phyloP scores from a whole-genome alignment of 2,797 vertebrate species.

The Enteromius viviparus region DNA sequence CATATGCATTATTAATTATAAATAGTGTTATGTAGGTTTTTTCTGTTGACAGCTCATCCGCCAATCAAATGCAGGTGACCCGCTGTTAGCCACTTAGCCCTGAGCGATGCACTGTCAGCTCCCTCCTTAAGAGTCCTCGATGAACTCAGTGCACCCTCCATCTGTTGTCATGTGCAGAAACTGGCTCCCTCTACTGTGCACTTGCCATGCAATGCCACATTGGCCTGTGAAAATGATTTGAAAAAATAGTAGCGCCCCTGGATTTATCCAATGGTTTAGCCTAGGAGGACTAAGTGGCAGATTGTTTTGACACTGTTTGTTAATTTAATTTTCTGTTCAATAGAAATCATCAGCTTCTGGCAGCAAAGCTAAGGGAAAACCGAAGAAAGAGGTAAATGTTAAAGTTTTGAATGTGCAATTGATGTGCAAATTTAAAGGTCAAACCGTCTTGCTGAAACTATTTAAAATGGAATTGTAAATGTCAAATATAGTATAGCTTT shows the following conservation, averaged over 20 bases:
- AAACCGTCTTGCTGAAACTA: background rate
- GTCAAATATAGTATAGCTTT: constrained; percentile 13
- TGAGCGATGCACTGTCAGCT: constrained; percentile 44
- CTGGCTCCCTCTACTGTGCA: constrained; percentile 49
- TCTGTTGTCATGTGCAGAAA: constrained; percentile 42
- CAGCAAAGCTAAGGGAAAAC: constrained; percentile 55
- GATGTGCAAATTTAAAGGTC: constrained; percentile 22
- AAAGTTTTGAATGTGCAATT: no score
- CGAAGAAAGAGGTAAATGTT: constrained; percentile 57
- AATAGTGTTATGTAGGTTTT: constrained; percentile 15
- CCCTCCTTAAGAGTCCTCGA: constrained; percentile 42
- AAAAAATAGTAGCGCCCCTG: background rate
- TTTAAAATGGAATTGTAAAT: constrained; percentile 13
- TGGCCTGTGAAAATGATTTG: background rate
- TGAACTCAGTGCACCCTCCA: constrained; percentile 60
- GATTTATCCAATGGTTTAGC: background rate
- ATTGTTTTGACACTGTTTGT: background rate
- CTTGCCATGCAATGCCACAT: background rate
- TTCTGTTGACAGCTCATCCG: constrained; percentile 25
- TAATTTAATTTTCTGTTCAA: background rate
- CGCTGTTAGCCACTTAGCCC: constrained; percentile 38
- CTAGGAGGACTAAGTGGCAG: background rate
- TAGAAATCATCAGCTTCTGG: constrained; percentile 50
- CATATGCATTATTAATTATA: constrained; percentile 2
- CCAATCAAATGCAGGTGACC: constrained; percentile 38